These are phyloP conservation scores for Coregonus clupeaformis DNA, from an alignment of 2,113 vertebrate genomes.

Conservation along the genomic window DNA sequence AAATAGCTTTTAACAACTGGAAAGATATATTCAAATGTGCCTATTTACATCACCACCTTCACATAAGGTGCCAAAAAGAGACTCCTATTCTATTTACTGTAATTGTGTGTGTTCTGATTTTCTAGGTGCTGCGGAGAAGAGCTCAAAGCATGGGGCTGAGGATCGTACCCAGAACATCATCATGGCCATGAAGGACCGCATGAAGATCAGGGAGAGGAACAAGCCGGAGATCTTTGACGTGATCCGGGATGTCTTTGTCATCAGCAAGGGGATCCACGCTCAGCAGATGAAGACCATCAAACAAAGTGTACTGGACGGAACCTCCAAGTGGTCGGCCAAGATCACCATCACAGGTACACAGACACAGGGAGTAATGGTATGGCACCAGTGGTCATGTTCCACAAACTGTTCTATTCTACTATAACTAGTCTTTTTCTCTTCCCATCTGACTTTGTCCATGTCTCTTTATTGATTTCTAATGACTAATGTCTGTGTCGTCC, in stretches of 20 bases:
- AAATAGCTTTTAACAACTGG: neutral
- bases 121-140: slow-evolving; percentile 94
- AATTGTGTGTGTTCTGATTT: too few species aligned
- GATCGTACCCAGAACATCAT: slow-evolving; percentile 98
- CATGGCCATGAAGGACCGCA: slow-evolving; percentile 99
- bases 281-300: slow-evolving; percentile 99
- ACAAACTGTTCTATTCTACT: neutral
- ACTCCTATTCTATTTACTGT: neutral
- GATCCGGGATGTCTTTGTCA: slow-evolving; percentile 89
- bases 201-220: slow-evolving; percentile 98
- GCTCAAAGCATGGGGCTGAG: slow-evolving; percentile 94
- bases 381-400: too few species aligned
- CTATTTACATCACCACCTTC: neutral
- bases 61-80: neutral
- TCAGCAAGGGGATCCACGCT: slow-evolving; percentile 84
- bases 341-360: slow-evolving; percentile 91
- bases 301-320: slow-evolving; percentile 96
- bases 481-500: slow-evolving; percentile 4
- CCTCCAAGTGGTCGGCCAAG: slow-evolving; percentile 98
- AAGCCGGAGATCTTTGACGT: slow-evolving; percentile 98
- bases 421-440: neutral
- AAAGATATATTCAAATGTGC: too few species aligned
- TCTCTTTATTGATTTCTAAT: neutral
- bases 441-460: neutral
- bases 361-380: neutral